Percentiles rank a stretch among this genome's conserved stretches.
Evolutionary conservation across 2,888 invertebrate genomes (phyloP).

Genomic region (Ormyrus thymus): DNA sequence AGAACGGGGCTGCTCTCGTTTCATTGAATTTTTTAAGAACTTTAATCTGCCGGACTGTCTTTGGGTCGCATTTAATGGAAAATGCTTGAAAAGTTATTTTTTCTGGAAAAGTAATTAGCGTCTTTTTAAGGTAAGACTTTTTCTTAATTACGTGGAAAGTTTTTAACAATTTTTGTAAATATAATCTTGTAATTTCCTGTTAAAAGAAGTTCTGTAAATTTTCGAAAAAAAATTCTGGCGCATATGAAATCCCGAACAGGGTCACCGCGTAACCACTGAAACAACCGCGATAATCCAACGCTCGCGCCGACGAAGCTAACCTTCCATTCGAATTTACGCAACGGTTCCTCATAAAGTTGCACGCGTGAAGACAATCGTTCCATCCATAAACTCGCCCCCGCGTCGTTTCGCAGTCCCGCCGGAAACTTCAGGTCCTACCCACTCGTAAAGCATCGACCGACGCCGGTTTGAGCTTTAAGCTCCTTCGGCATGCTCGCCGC

Average conservation of each 20-base stretch:
- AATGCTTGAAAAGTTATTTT: no score
- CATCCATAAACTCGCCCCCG: constrained; percentile 40
- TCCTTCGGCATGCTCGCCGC: no score
- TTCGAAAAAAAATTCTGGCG: no score
- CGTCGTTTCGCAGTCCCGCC: constrained; percentile 36
- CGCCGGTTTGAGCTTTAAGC: neutral
- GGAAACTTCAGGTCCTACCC: constrained; percentile 16
- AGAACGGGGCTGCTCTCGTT: neutral
- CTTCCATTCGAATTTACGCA: constrained; percentile 39
- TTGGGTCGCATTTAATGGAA: neutral
- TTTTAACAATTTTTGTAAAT: no score
- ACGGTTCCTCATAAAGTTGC: neutral
- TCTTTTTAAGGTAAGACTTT: no score
- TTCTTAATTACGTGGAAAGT: no score
- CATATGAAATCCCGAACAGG: no score
- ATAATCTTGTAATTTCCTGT: no score
- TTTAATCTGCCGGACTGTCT: neutral
- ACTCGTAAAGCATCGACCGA: constrained; percentile 40
- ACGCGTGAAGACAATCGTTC: constrained; percentile 38
- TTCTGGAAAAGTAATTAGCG: no score
- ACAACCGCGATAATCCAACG: neutral
- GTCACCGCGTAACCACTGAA: no score
- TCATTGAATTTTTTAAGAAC: neutral
- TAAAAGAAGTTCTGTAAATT: no score
- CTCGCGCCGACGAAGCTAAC: constrained; percentile 45